Conservation (phyloP, 2,113 vertebrate species). For the Pogonocichla stellata region DNA sequence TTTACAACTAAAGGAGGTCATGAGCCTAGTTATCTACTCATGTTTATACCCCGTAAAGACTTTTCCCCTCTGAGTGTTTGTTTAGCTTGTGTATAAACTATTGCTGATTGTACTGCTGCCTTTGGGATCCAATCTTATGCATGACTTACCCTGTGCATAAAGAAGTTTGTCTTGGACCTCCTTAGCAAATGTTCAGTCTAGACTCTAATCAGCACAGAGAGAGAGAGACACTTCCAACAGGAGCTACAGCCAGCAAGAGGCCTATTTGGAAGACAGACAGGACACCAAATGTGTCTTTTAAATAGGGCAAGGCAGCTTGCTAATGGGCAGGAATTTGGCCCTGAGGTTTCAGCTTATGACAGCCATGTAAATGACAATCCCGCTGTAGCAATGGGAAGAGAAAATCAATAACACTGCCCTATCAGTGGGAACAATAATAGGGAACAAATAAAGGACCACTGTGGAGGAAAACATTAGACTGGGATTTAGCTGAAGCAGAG, state of each 20-base stretch:
- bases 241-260: slow-evolving; percentile 48
- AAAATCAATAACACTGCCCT: not conserved
- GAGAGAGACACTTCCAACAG: slow-evolving; percentile 2
- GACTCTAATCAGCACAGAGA: slow-evolving; percentile 21
- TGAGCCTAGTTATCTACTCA: slow-evolving; percentile 5
- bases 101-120: slow-evolving; percentile 32
- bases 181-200: slow-evolving; percentile 42
- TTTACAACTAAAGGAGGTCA: slow-evolving; percentile 31
- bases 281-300: slow-evolving; percentile 4
- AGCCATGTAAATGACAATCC: not conserved
- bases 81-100: slow-evolving; percentile 50
- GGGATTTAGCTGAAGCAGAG: not conserved
- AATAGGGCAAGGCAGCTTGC: slow-evolving; percentile 49
- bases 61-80: slow-evolving; percentile 7
- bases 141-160: slow-evolving; percentile 40
- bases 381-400: not conserved
- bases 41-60: slow-evolving; percentile 1
- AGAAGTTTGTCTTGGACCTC: slow-evolving; percentile 58
- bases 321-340: slow-evolving; percentile 43
- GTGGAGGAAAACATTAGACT: not conserved
- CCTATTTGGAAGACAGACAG: slow-evolving; percentile 40
- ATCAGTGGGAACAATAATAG: not conserved
- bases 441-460: not conserved
- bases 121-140: slow-evolving; percentile 60
- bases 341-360: not conserved